Evolutionary conservation across 2,888 invertebrate species (phyloP).

Genomic region (Halictus ligatus): DNA sequence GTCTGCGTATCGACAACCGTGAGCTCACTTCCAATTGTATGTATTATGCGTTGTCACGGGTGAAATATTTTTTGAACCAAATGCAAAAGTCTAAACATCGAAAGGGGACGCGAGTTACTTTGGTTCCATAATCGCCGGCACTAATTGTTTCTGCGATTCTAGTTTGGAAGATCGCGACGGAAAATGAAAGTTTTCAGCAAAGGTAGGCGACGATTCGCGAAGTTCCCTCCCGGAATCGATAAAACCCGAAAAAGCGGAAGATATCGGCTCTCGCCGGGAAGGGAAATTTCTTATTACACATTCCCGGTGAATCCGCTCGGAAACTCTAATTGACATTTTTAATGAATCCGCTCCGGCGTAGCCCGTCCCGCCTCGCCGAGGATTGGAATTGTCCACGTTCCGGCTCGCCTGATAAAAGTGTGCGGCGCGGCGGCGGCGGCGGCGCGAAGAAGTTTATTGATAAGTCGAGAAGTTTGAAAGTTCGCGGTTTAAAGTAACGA

Average conservation of each 20-base stretch:
- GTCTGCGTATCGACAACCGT: no score
- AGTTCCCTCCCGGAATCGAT: not conserved
- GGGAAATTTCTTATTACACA: conserved; percentile 45
- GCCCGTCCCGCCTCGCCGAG: not conserved
- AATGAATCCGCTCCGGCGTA: conserved; percentile 38
- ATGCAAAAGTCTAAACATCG: not conserved
- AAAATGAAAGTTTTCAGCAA: not conserved
- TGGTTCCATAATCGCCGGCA: not conserved
- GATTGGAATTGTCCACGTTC: conserved; percentile 46
- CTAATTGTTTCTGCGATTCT: not conserved
- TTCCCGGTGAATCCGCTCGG: conserved; percentile 45
- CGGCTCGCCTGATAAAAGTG: conserved; percentile 40
- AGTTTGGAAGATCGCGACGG: not conserved
- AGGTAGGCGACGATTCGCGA: not conserved
- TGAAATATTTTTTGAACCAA: no score
- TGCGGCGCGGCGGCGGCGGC: conserved; percentile 14
- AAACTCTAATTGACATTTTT: conserved; percentile 54
- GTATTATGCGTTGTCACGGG: no score
- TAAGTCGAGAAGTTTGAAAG: conserved; percentile 52
- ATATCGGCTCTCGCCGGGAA: not conserved
- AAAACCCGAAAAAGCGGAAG: conserved; percentile 13
- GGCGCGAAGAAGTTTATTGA: conserved; percentile 52
- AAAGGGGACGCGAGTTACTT: not conserved
- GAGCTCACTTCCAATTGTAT: no score
- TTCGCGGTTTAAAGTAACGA: conserved; percentile 37